Conservation (phyloP, 2,113 vertebrate species). For the Struthio camelus region DNA sequence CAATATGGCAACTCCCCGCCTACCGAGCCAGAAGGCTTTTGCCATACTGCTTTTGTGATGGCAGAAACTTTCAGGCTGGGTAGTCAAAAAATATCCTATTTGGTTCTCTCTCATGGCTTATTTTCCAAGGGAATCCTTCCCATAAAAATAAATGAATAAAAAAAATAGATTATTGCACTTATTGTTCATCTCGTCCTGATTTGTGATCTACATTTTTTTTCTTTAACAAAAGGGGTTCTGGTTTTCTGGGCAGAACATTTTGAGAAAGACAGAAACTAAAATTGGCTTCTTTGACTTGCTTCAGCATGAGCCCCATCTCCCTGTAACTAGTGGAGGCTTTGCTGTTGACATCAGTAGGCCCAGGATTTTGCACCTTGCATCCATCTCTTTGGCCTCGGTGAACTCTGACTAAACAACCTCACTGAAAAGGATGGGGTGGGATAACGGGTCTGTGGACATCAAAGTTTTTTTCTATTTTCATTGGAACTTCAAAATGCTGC, state of each 20-base stretch:
- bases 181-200: neutral
- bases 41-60: neutral
- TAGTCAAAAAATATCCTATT: neutral
- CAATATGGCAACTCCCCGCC: neutral
- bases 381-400: neutral
- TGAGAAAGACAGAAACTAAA: neutral
- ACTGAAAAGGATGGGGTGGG: neutral
- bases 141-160: neutral
- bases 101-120: neutral
- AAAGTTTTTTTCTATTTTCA: slow-evolving; percentile 36
- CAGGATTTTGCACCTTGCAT: neutral
- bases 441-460: slow-evolving; percentile 29
- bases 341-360: neutral
- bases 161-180: neutral
- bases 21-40: neutral
- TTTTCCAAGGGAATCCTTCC: neutral
- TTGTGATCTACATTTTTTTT: neutral
- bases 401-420: neutral
- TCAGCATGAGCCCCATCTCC: neutral
- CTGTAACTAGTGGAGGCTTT: neutral
- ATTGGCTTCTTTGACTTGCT: neutral
- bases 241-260: neutral
- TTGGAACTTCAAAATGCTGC: slow-evolving; percentile 2
- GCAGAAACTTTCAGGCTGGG: neutral
- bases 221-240: neutral